Base-by-base conservation (phyloP, 1,140 invertebrate genomes). In the Pseudomyrmex sp. region DNA sequence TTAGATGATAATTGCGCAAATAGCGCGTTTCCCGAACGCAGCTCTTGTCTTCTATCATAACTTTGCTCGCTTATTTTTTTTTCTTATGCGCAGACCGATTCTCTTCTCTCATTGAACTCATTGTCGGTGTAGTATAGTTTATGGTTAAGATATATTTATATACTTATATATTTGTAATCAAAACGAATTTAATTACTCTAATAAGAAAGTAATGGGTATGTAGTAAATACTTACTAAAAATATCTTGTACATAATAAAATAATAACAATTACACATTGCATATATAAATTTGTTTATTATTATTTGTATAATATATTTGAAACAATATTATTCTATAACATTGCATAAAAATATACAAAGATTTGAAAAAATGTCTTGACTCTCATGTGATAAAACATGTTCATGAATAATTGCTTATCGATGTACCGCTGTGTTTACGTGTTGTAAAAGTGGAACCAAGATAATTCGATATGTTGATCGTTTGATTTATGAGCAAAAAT, bases 291-390 rank as follows among this genome's bases (percentile, higher is more conserved):
- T 93, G 91, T 93, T 94, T 94, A 94, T 94, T 94, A 92, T 93
- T 93, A 94, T 94, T 91, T 94, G 92, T 94, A 94, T 94, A 94
- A 94, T 94, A 94, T 94, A 94, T 94, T 94, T 94, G 91, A 94
- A 94, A 94, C 93, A 94, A 94, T 94, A 94, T 93, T 91, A 94
- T 93, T 94, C 94, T 94, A 94, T 93, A 94, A 94, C 93, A 93
- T 94, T 93, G 93, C 94, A 94, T 94, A 94, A 94, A 94, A 94
- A 94, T 94, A 94, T 94, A 94, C 93, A 94, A 94, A 94, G 93
- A 94, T 93, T 94, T 93, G 92, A 93, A 93, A 94, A 94, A 94
- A 94, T 94, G 93, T 94, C 93, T 94, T 92, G 93, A 94, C 93
- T 94, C 93, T 94, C 92, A 90, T 93, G 92, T 90, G 91, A 93